Base-by-base conservation (phyloP, 1,140 invertebrate species). In the Proales similis region DNA sequence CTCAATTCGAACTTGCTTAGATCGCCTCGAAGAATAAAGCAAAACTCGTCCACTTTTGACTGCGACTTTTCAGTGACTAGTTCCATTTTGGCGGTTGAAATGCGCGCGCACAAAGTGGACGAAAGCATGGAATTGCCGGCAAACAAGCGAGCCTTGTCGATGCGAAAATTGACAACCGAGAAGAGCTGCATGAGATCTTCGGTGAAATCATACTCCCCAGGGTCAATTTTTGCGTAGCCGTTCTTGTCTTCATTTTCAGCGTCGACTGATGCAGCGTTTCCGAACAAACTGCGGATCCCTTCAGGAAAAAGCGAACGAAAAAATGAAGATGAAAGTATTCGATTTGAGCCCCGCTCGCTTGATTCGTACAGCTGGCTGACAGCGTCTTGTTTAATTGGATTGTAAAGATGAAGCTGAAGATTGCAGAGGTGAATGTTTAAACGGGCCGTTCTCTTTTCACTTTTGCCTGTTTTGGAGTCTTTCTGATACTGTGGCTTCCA, bases 401-500 rank as follows among this genome's bases (percentile, higher is more conserved):
- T 57, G 51, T 57, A 57, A 39, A 42, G 45, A 39, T 57, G 51
- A 27, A 57, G 45, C 45, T 57, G 51, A 57, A 57, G 45, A 45
- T 27, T 63, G 39, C 38, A 62, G 7, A 32, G 42, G 33, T 27
- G 39, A 24, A 46, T 47, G 29, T 48, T 48, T 1, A 33, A 65
- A 7, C 22, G 27, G n/a, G 32, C 47, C 42, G 12, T 26, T 9
- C 36, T 7, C 30, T 36, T 46, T 42, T 45, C 14, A 4, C 17
- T 26, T 51, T 48, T 51, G 19, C n/a, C 22, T 69, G 90, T 88
- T 88, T 84, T 92, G 88, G 62, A 86, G 82, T 91, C 86, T 79
- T 91, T 92, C 39, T 87, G 87, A 64, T 91, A 85, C 75, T 94
- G 94, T 43, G 87, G 86, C 66, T 73, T 80, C 91, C 91, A 96